Base-by-base conservation (phyloP, 2,113 vertebrate species). In the Chaenocephalus aceratus region DNA sequence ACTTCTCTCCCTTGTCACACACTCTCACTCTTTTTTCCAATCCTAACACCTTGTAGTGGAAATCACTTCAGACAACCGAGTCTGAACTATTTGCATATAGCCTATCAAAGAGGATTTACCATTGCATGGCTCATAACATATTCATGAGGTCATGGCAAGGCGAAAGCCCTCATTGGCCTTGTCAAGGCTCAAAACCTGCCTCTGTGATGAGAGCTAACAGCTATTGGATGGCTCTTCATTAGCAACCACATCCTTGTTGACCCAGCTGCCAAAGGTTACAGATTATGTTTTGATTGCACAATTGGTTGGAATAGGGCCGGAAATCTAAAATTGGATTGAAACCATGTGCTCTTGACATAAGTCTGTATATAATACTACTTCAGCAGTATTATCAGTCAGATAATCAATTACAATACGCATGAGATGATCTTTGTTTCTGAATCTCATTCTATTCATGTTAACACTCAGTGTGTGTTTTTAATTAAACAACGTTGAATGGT, bases 21-120 rank as follows among this genome's bases (percentile, higher is more conserved):
- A 51, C 77, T 80, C 60, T 60, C 81, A 62, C 72, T 86, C 58
- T 72, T 46, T 85, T 88, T 83, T 86, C 83, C 72, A 66, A 79
- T 23, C 64, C 56, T 45, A 54, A 69, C 71, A 63, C 75, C 13
- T 41, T 54, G 61, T 67, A 79, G 72, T 64, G 52, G 54, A 92
- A 93, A 93, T 92, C 75, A 75, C 84, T 92, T 90, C 69, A 89
- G 91, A 93, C 84, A 91, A 74, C 75, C 52, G 36, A 83, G 74
- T 92, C 85, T 77, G 86, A 87, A 69, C 62, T 76, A 93, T 93
- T 86, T 92, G 77, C 91, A 90, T 89, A 83, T 57, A 85, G 77
- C 77, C 90, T 88, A 87, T 86, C 77, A 83, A 87, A 89, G 79
- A 74, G 66, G 63, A 82, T 71, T 76, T 76, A 88, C 73, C 21